phyloP scores from a whole-genome alignment of 2,113 vertebrate species.

The Gymnarchus niloticus region DNA sequence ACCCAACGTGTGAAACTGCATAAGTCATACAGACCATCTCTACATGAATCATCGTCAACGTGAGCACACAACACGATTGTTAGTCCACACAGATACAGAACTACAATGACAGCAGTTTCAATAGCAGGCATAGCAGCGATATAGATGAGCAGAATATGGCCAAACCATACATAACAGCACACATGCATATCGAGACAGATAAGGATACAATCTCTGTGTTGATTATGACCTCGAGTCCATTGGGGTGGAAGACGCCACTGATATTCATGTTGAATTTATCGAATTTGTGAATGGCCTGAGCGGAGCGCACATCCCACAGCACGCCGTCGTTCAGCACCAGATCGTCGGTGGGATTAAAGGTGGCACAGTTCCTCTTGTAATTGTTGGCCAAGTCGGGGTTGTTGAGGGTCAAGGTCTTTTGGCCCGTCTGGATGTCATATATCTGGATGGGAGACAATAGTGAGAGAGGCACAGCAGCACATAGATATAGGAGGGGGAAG shows the following conservation, averaged over 20 bases:
- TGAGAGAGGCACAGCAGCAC: constrained; percentile 28
- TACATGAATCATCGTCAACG: background rate
- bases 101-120: background rate
- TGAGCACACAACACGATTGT: background rate
- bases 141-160: background rate
- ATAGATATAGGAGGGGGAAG: background rate
- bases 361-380: constrained; percentile 98
- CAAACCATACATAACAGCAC: background rate
- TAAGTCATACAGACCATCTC: background rate
- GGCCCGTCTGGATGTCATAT: constrained; percentile 97
- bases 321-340: constrained; percentile 97
- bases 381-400: constrained; percentile 98
- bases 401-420: constrained; percentile 92
- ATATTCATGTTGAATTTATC: constrained; percentile 99
- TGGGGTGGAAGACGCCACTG: constrained; percentile 97
- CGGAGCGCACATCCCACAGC: constrained; percentile 92
- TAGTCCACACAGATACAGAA: background rate
- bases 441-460: constrained; percentile 71
- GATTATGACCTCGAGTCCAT: constrained; percentile 90
- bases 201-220: constrained; percentile 99
- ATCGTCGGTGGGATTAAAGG: constrained; percentile 97
- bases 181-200: background rate
- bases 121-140: background rate
- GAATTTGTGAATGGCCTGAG: constrained; percentile 97
- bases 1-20: background rate